Base-by-base conservation (phyloP, 2,797 vertebrate species). In the Nannoperca australis region DNA sequence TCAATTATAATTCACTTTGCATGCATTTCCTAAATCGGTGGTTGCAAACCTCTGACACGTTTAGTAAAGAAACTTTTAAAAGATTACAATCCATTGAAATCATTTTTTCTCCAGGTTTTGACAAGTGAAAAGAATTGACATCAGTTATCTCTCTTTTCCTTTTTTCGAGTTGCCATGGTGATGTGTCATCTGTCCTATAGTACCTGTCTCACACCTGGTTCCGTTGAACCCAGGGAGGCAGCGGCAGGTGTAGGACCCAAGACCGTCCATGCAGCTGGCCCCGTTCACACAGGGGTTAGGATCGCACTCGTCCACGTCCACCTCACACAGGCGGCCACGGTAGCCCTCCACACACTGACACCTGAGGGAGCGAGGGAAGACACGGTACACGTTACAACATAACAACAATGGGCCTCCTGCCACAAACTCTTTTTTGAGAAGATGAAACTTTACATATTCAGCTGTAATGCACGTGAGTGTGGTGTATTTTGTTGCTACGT, bases 201-300 rank as follows among this genome's bases (percentile, higher is more conserved):
- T 96, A 99, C 98, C 98, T 99, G 97, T 99, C 97, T 99, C 98
- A 98, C 98, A 99, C 94, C 96, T 97, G 95, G 93, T 98, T 96
- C 98, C 98, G 91, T 97, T 98, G 96, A 98, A 99, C 95, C 98
- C 97, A 90, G 98, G 98, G 67, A 86, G 96, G 95, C 98, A 99
- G 94, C 96, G 96, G 95, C 98, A 99, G 88, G 92, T 91, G 90
- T 95, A 99, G 11, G 96, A 94, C 45, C 97, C 97, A 76, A 96
- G 92, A 22, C 95, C 96, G 81, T 99, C 98, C 89, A 97, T 80
- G 82, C 98, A 99, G 64, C 95, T 97, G 63, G 97, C 98, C n/a
- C 96, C 96, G 61, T 99, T 99, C 92, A 95, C 93, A 60, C 98
- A 99, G 13, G 98, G 98, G 90, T 94, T 97, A 0, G 97, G 97